These are phyloP conservation scores for Eulimnadia texana DNA, from an alignment of 1,140 invertebrate species.

Conservation along the genomic window DNA sequence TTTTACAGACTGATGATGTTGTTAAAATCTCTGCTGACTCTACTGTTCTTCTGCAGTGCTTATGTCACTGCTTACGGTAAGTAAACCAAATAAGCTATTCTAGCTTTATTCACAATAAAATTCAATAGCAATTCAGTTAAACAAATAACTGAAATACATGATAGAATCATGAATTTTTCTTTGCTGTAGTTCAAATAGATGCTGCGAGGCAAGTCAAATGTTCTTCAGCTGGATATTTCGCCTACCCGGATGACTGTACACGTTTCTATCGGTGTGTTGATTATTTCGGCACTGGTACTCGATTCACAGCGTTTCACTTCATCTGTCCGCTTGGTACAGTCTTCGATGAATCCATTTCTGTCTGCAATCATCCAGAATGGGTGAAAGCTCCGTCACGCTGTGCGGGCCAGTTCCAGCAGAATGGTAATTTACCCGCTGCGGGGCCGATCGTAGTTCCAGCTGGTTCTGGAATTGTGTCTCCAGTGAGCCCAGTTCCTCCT, in stretches of 20 bases:
- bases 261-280: conserved; percentile 59
- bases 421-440: not conserved
- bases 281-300: conserved; percentile 36
- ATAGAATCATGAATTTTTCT: too few relatives aligned
- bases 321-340: conserved; percentile 28
- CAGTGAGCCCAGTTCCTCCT: too few relatives aligned
- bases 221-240: conserved; percentile 43
- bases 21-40: too few relatives aligned
- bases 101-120: too few relatives aligned
- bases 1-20: too few relatives aligned
- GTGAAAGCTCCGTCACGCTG: conserved; percentile 8
- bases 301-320: conserved; percentile 37
- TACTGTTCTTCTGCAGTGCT: too few relatives aligned
- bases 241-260: conserved; percentile 43
- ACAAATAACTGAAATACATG: too few relatives aligned
- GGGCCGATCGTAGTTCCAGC: not conserved
- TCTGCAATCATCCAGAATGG: conserved; percentile 19
- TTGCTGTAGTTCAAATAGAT: not conserved
- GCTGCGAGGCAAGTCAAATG: conserved; percentile 26
- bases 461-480: too few relatives aligned
- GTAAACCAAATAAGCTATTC: too few relatives aligned
- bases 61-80: too few relatives aligned
- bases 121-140: too few relatives aligned
- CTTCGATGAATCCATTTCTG: conserved; percentile 28
- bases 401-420: not conserved